Base-by-base conservation (phyloP, 2,113 vertebrate genomes). In the Ageneiosus marmoratus region DNA sequence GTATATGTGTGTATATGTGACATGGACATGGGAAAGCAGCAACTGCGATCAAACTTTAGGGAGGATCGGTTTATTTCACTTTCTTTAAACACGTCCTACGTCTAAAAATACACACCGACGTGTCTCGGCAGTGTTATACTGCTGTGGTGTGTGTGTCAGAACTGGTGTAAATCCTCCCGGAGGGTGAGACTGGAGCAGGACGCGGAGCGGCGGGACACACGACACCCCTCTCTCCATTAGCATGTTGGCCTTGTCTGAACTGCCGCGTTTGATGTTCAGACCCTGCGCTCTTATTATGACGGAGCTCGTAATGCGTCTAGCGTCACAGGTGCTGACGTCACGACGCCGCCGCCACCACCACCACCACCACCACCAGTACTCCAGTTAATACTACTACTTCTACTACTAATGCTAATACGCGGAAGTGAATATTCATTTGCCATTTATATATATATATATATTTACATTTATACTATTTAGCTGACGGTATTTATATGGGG, bases 21-120 rank as follows among this genome's bases (percentile, higher is more conserved):
- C 44, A 46, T n/a, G 69, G 79, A 46, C 41, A 29, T 1, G 29
- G 83, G 87, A 83, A 84, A 85, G 77, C 81, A 58, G 53, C 76
- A 87, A 82, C 82, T 65, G 51, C 77, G 79, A 24, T 67, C 72
- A 83, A 84, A 89, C 83, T 90, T 88, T 85, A 67, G 87, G 87
- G 87, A 87, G 88, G 87, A 86, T 70, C 85, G 58, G 50, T n/a
- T 65, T 44, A 51, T 82, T 82, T 70, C 72, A 84, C 86, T 85
- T 83, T 8, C 46, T 65, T 51, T 84, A 76, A 20, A 56, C 48
- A 18, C 2, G n/a, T 12, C 5, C 51, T 41, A 37, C 55, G 24
- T 27, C 53, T 77, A 4, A 13, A 62, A 79, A 65, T 12, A 20
- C 4, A 46, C 60, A 18, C 20, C 72, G 44, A 46, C 46, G 29